Percentiles rank a stretch among this genome's conserved stretches.
Evolutionary conservation across 23 tunicate species (phyloP).

Genomic region (Trididemnum nubilum): DNA sequence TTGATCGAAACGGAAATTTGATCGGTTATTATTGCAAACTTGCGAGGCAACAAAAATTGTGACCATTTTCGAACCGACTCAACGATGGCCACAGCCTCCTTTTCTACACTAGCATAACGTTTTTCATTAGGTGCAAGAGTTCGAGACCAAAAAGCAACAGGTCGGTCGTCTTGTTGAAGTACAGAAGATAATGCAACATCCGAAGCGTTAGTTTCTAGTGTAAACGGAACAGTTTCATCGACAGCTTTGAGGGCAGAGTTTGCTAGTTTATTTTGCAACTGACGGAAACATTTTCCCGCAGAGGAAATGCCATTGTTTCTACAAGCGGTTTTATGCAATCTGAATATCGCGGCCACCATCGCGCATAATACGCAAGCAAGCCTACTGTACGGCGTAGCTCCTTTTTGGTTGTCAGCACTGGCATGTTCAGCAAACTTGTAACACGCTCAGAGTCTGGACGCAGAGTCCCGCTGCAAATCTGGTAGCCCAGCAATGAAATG

Average conservation of each 20-base stretch:
- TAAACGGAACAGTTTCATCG: background rate
- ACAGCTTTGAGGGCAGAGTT: background rate
- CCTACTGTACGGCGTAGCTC: constrained; percentile 8
- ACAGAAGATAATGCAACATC: background rate
- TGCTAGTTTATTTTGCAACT: background rate
- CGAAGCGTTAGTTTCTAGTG: background rate
- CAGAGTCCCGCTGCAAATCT: background rate
- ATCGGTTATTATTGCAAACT: background rate
- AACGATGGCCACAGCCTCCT: background rate
- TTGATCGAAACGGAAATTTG: background rate
- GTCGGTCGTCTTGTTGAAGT: background rate
- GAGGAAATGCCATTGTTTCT: background rate
- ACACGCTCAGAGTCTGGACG: constrained; percentile 24
- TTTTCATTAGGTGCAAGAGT: background rate
- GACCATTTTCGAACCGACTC: background rate
- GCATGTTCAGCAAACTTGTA: constrained; percentile 8
- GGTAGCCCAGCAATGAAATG: background rate
- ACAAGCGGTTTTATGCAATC: background rate
- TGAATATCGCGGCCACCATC: too few relatives aligned
- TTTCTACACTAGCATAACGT: background rate
- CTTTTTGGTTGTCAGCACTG: background rate
- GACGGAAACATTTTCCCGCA: background rate
- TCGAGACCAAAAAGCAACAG: background rate
- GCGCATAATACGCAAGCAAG: constrained; percentile 18
- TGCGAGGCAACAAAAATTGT: background rate